Conservation (phyloP, 2,888 invertebrate species). For the Ethmia dodecea region DNA sequence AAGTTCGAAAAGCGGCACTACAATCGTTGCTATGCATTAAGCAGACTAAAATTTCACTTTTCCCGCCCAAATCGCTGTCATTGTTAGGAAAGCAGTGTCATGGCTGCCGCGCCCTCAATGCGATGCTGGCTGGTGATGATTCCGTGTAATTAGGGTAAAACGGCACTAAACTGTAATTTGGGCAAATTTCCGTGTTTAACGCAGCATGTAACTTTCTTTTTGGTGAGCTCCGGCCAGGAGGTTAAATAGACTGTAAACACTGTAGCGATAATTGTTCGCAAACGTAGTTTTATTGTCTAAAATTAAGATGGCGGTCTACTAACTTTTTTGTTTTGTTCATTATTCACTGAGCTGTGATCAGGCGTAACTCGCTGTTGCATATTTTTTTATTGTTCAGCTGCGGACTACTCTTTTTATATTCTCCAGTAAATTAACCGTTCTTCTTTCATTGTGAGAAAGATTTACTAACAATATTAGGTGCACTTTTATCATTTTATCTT, state of each 20-base stretch:
- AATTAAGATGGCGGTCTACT: too few relatives aligned
- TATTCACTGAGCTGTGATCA: too few relatives aligned
- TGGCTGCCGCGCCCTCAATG: slow-evolving; percentile 40
- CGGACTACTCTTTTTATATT: too few relatives aligned
- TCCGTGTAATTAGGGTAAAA: slow-evolving; percentile 67
- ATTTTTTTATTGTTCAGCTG: too few relatives aligned
- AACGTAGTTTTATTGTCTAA: too few relatives aligned
- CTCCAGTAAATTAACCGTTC: too few relatives aligned
- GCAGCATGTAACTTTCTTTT: slow-evolving; percentile 68
- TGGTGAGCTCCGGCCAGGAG: slow-evolving; percentile 38
- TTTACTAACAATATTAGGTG: too few relatives aligned
- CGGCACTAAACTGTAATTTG: slow-evolving; percentile 64
- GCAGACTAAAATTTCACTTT: slow-evolving; percentile 34
- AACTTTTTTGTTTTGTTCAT: too few relatives aligned
- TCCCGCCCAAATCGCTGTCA: slow-evolving; percentile 50
- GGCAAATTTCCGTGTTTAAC: slow-evolving; percentile 64
- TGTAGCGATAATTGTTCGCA: slow-evolving; percentile 20
- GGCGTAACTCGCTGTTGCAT: too few relatives aligned
- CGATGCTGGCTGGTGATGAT: slow-evolving; percentile 48
- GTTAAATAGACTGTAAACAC: slow-evolving; percentile 70
- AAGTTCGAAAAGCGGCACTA: slow-evolving; percentile 14
- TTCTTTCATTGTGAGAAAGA: too few relatives aligned
- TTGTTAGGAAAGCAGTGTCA: slow-evolving; percentile 47
- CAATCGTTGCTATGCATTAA: slow-evolving; percentile 15
- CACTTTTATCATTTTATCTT: too few relatives aligned